Conservation (phyloP, 2,113 vertebrate species). For the Morone saxatilis region DNA sequence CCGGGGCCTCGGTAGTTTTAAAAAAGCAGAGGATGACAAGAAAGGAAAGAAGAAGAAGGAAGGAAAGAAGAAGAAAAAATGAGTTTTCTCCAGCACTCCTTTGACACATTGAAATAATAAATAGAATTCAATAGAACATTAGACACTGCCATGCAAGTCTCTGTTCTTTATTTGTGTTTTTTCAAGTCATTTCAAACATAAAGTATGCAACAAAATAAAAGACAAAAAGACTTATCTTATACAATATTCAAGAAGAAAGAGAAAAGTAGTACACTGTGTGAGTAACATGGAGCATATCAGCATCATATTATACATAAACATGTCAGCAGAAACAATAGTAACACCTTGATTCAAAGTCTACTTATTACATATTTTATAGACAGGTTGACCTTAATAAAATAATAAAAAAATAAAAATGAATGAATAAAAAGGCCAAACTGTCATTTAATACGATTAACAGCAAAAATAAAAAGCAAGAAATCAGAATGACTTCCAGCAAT, state of each 20-base stretch:
- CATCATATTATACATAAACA: constrained; percentile 2
- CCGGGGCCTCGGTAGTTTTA: constrained; percentile 51
- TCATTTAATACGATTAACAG: neutral
- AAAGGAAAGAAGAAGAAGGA: constrained; percentile 60
- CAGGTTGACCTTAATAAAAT: neutral
- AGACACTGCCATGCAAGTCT: neutral
- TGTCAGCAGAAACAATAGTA: neutral
- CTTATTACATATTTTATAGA: neutral
- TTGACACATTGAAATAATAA: neutral
- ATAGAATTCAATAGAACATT: neutral
- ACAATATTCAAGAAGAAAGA: neutral
- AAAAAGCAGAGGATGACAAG: constrained; percentile 53
- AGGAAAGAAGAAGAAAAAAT: constrained; percentile 65
- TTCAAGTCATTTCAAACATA: constrained; percentile 5
- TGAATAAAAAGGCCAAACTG: neutral
- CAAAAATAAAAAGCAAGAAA: constrained; percentile 1
- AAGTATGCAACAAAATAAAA: neutral
- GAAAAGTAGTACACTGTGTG: neutral
- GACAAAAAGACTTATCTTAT: too few relatives aligned
- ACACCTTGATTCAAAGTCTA: constrained; percentile 1
- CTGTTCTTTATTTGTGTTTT: neutral
- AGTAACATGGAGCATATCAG: neutral
- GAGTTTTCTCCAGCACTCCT: neutral
- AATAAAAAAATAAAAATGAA: too few relatives aligned
- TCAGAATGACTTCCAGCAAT: constrained; percentile 9